Percentiles rank a stretch among this genome's conserved stretches.
Conservation (phyloP, 2,888 invertebrate genomes). For the Petrolisthes cinctipes region DNA sequence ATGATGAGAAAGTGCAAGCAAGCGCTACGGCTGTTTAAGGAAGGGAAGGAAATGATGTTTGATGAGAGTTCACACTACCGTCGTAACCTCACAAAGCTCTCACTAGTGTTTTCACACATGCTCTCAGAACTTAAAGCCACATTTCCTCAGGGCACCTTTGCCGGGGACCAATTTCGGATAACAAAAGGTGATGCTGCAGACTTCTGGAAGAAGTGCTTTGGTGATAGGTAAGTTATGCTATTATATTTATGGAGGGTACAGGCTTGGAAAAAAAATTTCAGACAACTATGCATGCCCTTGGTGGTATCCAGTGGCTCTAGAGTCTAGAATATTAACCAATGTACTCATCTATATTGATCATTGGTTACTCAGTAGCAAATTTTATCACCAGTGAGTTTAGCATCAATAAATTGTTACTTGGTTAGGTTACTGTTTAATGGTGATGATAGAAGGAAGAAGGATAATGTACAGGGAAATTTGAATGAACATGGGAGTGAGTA, state of each 20-base stretch:
- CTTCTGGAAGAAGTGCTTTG: conserved; percentile 96
- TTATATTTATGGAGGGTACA: not conserved
- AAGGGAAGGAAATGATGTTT: conserved; percentile 98
- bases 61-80: conserved; percentile 95
- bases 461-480: too few relatives aligned
- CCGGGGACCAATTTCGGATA: conserved; percentile 97
- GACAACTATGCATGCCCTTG: not conserved
- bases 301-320: not conserved
- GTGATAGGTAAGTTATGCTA: conserved; percentile 83
- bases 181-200: conserved; percentile 99
- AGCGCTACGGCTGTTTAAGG: conserved; percentile 97
- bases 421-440: too few relatives aligned
- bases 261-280: not conserved
- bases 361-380: too few relatives aligned
- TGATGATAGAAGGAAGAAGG: too few relatives aligned
- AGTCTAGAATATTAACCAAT: not conserved
- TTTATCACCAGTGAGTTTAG: too few relatives aligned
- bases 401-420: too few relatives aligned
- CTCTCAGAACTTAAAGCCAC: conserved; percentile 98
- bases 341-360: too few relatives aligned
- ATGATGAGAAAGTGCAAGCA: conserved; percentile 98
- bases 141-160: conserved; percentile 91
- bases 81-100: conserved; percentile 95
- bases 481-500: too few relatives aligned
- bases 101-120: conserved; percentile 99